Evolutionary conservation across 2,797 vertebrate genomes (phyloP), one percentile per base, ranked within the genome.

Genomic region (Cyclopterus lumpus): DNA sequence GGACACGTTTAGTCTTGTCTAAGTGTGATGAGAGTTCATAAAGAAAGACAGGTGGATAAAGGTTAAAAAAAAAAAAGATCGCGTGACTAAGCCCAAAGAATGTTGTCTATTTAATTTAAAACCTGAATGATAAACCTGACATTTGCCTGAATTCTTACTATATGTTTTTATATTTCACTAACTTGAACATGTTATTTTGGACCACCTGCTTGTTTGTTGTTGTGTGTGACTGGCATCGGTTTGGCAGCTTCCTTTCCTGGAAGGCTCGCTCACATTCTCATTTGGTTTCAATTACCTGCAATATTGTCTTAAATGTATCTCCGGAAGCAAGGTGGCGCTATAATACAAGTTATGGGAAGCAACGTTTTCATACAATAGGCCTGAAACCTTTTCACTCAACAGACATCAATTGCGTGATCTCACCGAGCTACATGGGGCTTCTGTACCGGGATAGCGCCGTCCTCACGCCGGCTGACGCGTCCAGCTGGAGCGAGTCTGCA

Each of bases 301-400:
- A 34, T 63, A 44, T 70, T 79, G 66, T 55, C 48, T 73, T 20
- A 32, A 79, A 75, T 65, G 63, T 67, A 67, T 46, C 16, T 60
- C 7, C 55, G 2, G 69, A 63, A 86, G 83, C 73, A 82, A 77
- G 90, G 86, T 91, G 92, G 92, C 91, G 91, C 90, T 85, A 82
- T 55, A 91, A 80, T 26, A 86, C 87, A 72, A 86, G 11, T 65
- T 84, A 88, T 88, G 2, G n/a, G 71, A 18, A 16, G 62, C 71
- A 28, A 34, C 42, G 4, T 70, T 57, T 57, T 71, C 9, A 49
- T 5, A 28, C 54, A 61, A 34, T 30, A n/a, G 73, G 12, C 82
- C 70, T 22, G 64, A 70, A 77, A 44, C 63, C 71, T 9, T 73
- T 26, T 67, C 68, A 69, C 30, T 71, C 51, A 77, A 20, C 49